A percentile compares a stretch with the other conserved stretches of the same genome.
Conservation (phyloP, 2,888 invertebrate species). For the Epirrita christyi region DNA sequence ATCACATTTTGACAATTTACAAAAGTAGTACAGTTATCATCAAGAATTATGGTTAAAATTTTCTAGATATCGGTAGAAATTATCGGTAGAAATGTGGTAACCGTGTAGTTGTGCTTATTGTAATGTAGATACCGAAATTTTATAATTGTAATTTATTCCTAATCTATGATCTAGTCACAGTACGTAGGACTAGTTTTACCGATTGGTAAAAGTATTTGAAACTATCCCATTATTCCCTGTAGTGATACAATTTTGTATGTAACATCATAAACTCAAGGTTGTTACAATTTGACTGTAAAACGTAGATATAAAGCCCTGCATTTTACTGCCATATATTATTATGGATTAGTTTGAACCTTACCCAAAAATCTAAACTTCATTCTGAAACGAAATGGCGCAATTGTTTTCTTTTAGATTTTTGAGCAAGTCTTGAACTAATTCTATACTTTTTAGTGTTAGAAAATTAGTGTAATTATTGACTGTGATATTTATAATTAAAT, state of each 20-base stretch:
- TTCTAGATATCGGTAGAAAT: slow-evolving; percentile 35
- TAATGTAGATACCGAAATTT: slow-evolving; percentile 62
- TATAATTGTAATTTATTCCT: slow-evolving; percentile 77
- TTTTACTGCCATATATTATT: slow-evolving; percentile 70
- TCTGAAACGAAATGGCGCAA: background rate
- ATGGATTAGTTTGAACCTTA: slow-evolving; percentile 13
- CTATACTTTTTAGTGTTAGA: slow-evolving; percentile 68
- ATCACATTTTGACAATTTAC: slow-evolving; percentile 42
- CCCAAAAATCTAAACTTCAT: background rate
- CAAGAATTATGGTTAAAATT: slow-evolving; percentile 20
- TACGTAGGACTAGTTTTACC: slow-evolving; percentile 76
- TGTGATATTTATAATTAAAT: slow-evolving; percentile 84
- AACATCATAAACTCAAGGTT: slow-evolving; percentile 53
- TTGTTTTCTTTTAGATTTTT: background rate
- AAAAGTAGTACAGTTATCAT: slow-evolving; percentile 30
- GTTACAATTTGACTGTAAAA: slow-evolving; percentile 55
- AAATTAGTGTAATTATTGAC: slow-evolving; percentile 81
- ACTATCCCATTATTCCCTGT: slow-evolving; percentile 29
- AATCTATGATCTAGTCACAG: slow-evolving; percentile 79
- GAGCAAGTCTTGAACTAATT: slow-evolving; percentile 33
- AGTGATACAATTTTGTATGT: slow-evolving; percentile 32
- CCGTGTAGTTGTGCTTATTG: slow-evolving; percentile 61
- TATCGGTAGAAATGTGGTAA: slow-evolving; percentile 39
- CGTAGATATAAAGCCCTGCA: slow-evolving; percentile 59
- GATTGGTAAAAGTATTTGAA: slow-evolving; percentile 50